phyloP scores from a whole-genome alignment of 2,797 vertebrate species.

The Merluccius polli region DNA sequence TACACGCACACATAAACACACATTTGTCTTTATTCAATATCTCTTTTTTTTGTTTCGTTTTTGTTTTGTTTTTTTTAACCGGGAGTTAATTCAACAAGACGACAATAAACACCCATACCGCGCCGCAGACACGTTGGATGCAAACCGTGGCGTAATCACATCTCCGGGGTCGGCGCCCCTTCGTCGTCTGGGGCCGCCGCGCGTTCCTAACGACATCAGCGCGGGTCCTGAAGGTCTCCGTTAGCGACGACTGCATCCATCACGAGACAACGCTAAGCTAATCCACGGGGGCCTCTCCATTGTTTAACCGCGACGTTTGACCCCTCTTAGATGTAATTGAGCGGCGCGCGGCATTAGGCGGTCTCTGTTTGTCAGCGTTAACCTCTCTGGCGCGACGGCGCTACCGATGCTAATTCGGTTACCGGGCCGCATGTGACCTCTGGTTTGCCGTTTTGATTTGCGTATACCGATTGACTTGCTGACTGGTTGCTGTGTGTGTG shows the following conservation, averaged over 20 bases:
- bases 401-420: conserved; percentile 60
- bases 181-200: not conserved
- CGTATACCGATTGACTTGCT: conserved; percentile 8
- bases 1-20: no score
- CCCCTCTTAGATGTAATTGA: conserved; percentile 38
- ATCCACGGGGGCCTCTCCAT: conserved; percentile 30
- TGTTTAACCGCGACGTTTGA: conserved; percentile 47
- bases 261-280: not conserved
- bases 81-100: no score
- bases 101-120: not conserved
- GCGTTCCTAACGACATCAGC: not conserved
- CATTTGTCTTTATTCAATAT: not conserved
- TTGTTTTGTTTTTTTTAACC: no score
- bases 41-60: no score
- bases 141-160: not conserved
- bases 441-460: conserved; percentile 35
- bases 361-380: conserved; percentile 56
- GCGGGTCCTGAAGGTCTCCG: not conserved
- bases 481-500: conserved; percentile 7
- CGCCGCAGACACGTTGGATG: not conserved
- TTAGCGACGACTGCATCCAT: not conserved
- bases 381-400: conserved; percentile 52
- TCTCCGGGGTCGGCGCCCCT: not conserved
- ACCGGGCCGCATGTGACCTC: conserved; percentile 41
- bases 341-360: conserved; percentile 49